Percentiles rank a stretch among this genome's conserved stretches.
Evolutionary conservation across 2,797 vertebrate genomes (phyloP).

Genomic region (Pyrocephalus nanus): DNA sequence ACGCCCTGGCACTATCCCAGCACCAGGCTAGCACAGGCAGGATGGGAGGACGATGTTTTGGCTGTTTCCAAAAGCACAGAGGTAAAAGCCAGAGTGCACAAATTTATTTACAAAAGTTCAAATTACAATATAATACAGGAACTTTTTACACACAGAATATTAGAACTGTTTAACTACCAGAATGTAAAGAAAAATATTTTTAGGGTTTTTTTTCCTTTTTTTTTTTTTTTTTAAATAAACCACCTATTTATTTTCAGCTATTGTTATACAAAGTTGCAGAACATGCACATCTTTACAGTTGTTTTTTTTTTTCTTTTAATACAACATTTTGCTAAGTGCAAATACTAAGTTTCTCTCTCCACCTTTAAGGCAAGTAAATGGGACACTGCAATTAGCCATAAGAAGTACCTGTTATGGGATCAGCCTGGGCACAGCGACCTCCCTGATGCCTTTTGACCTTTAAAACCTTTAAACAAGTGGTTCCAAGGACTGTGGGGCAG

Average conservation of each 20-base stretch:
- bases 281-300: constrained; percentile 72
- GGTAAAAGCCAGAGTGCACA: constrained; percentile 55
- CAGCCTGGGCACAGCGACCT: not conserved
- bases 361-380: constrained; percentile 81
- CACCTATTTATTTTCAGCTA: constrained; percentile 64
- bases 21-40: not conserved
- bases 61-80: not conserved
- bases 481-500: not conserved
- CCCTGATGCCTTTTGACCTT: not conserved
- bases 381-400: constrained; percentile 18
- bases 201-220: not conserved
- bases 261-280: constrained; percentile 75
- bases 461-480: not conserved
- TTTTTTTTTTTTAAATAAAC: constrained; percentile 63
- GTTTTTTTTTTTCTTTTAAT: constrained; percentile 44
- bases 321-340: constrained; percentile 76
- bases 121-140: constrained; percentile 81
- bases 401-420: constrained; percentile 27
- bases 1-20: not conserved
- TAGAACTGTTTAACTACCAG: constrained; percentile 68
- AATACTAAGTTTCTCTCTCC: constrained; percentile 78
- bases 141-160: constrained; percentile 78
- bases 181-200: constrained; percentile 74
- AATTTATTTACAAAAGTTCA: constrained; percentile 81
- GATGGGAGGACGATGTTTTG: not conserved